A percentile compares a stretch with the other conserved stretches of the same genome.
Evolutionary conservation across 2,888 invertebrate genomes (phyloP).

Genomic region (Rhodophaea formosa): DNA sequence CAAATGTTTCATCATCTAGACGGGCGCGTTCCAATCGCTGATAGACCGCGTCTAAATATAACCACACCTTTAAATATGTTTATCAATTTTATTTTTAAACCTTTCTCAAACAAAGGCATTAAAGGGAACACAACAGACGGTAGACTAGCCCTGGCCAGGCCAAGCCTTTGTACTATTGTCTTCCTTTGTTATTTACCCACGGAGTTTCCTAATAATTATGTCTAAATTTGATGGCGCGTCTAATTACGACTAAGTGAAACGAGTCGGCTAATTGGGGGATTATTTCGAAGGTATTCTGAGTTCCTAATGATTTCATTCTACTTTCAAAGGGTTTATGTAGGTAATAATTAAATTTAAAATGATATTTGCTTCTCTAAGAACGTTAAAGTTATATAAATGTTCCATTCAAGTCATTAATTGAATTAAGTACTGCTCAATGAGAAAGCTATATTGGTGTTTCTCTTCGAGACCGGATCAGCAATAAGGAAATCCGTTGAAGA

Average conservation of each 20-base stretch:
- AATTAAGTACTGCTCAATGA: too few species aligned
- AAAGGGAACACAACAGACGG: not conserved
- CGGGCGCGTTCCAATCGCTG: too few species aligned
- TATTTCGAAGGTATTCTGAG: not conserved
- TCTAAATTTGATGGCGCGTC: conserved; percentile 11
- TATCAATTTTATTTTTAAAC: too few species aligned
- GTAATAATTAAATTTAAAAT: not conserved
- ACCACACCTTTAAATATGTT: too few species aligned
- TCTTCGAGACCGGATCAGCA: too few species aligned
- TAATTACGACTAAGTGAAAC: conserved; percentile 8
- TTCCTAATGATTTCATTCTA: not conserved
- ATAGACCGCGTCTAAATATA: too few species aligned
- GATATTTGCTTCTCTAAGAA: not conserved
- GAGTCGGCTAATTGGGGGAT: conserved; percentile 6
- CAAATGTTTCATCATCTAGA: too few species aligned
- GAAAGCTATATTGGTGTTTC: too few species aligned
- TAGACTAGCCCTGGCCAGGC: not conserved
- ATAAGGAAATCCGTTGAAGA: too few species aligned
- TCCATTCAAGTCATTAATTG: too few species aligned
- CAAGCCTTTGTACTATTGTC: conserved; percentile 1
- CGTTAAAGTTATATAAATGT: not conserved
- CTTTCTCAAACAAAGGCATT: not conserved
- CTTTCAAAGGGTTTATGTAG: not conserved
- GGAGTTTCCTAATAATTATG: conserved; percentile 4
- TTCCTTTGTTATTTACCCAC: not conserved